Base-by-base conservation (phyloP, 37 sponge, comb jelly and placozoan genomes). In the Ephydatia muelleri region DNA sequence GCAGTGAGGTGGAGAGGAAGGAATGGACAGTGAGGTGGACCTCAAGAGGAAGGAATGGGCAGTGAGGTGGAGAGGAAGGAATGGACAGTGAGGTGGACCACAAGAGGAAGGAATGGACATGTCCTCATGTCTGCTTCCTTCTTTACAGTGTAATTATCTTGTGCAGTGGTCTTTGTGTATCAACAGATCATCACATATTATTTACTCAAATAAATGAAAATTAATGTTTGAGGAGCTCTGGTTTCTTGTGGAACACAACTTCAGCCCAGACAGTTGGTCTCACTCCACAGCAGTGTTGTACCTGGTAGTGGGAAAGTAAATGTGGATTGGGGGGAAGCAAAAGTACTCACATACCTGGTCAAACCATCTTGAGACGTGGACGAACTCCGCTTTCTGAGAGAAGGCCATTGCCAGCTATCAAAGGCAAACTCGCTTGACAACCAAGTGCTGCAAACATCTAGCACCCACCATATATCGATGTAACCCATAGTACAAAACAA, bases 211-310 rank as follows among this genome's bases (percentile, higher is more conserved):
- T n/a, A 14, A 57, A 1, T 5, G 57, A 57, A 32, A 31, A 31
- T 37, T 73, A 73, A 32, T 23, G 74, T 32, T 73, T 81, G 29
- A 84, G 43, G 67, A 84, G 29, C 40, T 76, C 82, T 26, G 87
- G 87, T 65, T 80, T 87, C 82, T 87, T 87, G 40, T 87, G 87
- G 29, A 87, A 81, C 43, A 87, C 87, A 29, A 87, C 48, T 32
- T 67, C 49, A 19, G 87, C 76, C 28, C 80, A 64, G 12, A 70
- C 22, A 28, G 80, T 81, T 19, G 87, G 87, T 26, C 81, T 71
- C 37, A 87, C 80, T 21, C 36, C 76, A 8, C 81, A 68, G 29
- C 75, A 87, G 43, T 87, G 87, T 76, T 87, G 87, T 3, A 87
- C 82, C 87, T 87, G 87, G 13, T 49, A 0, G 43, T 43, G 29